A percentile compares a stretch with the other conserved stretches of the same genome.
Evolutionary conservation across 2,888 invertebrate genomes (phyloP).

Genomic region (Hemaris fuciformis): DNA sequence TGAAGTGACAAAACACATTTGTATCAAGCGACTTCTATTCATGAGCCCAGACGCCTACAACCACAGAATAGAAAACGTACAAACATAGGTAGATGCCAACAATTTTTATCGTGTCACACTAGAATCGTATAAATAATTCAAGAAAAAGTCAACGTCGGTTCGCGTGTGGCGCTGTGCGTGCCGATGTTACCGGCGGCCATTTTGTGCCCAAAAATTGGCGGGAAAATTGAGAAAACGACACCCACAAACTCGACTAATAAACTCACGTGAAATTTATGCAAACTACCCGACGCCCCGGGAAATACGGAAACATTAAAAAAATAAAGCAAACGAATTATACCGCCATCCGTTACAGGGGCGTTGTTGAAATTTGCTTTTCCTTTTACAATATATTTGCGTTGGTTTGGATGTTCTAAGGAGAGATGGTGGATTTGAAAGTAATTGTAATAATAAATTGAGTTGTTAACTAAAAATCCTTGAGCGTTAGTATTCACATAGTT

Average conservation of each 20-base stretch:
- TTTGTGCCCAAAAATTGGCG: constrained; percentile 73
- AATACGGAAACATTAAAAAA: constrained; percentile 54
- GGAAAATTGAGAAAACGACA: constrained; percentile 76
- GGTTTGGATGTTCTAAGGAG: not conserved
- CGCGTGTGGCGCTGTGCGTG: constrained; percentile 63
- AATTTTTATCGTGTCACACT: constrained; percentile 42
- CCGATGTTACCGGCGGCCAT: constrained; percentile 56
- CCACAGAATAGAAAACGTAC: not conserved
- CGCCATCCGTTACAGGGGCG: not conserved
- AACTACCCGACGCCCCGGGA: constrained; percentile 41
- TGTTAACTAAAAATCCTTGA: no score
- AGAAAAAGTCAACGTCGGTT: constrained; percentile 32
- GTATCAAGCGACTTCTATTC: constrained; percentile 12
- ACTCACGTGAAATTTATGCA: constrained; percentile 59
- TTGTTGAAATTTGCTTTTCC: not conserved
- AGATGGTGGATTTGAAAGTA: not conserved
- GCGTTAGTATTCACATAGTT: not conserved
- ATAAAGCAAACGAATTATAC: constrained; percentile 42
- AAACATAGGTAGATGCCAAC: constrained; percentile 49
- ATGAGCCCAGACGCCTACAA: constrained; percentile 25
- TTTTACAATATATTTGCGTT: not conserved
- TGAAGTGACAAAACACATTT: not conserved
- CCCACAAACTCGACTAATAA: constrained; percentile 43
- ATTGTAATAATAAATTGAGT: no score
- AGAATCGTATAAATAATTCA: constrained; percentile 51